Percentiles rank a stretch among this genome's conserved stretches.
Evolutionary conservation across 2,888 invertebrate genomes (phyloP).

Genomic region (Cerceris rybyensis): DNA sequence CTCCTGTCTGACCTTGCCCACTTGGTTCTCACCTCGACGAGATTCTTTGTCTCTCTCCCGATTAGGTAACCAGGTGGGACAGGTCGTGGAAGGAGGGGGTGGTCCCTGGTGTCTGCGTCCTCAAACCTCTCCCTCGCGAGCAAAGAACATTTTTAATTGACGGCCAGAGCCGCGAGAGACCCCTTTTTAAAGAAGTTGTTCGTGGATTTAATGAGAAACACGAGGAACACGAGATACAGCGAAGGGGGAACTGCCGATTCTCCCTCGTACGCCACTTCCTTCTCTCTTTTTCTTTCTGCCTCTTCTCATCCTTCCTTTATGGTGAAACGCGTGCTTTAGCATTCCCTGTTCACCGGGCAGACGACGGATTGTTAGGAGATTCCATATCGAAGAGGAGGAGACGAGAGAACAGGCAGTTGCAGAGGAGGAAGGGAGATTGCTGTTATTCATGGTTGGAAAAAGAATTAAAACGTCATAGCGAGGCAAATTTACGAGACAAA

Average conservation of each 20-base stretch:
- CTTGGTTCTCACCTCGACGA: slow-evolving; percentile 10
- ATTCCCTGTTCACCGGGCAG: slow-evolving; percentile 10
- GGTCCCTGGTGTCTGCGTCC: neutral
- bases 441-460: slow-evolving; percentile 1
- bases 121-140: neutral
- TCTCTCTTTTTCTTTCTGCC: neutral
- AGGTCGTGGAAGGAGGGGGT: neutral
- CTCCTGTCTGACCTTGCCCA: neutral
- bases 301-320: slow-evolving; percentile 11
- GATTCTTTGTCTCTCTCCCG: slow-evolving; percentile 13
- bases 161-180: slow-evolving; percentile 29
- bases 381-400: slow-evolving; percentile 5
- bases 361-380: slow-evolving; percentile 25
- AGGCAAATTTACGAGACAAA: slow-evolving; percentile 17
- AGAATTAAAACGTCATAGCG: slow-evolving; percentile 1
- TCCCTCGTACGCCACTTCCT: neutral
- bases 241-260: slow-evolving; percentile 17
- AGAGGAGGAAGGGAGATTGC: neutral
- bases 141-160: slow-evolving; percentile 45
- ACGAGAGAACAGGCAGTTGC: slow-evolving; percentile 8
- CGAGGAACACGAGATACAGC: slow-evolving; percentile 19
- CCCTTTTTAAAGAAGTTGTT: slow-evolving; percentile 50
- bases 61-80: slow-evolving; percentile 18
- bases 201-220: slow-evolving; percentile 59
- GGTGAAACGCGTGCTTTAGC: neutral